Evolutionary conservation across 1,140 invertebrate species (phyloP), one percentile per base, ranked within the genome.

Genomic region (Agrypnia vestita): DNA sequence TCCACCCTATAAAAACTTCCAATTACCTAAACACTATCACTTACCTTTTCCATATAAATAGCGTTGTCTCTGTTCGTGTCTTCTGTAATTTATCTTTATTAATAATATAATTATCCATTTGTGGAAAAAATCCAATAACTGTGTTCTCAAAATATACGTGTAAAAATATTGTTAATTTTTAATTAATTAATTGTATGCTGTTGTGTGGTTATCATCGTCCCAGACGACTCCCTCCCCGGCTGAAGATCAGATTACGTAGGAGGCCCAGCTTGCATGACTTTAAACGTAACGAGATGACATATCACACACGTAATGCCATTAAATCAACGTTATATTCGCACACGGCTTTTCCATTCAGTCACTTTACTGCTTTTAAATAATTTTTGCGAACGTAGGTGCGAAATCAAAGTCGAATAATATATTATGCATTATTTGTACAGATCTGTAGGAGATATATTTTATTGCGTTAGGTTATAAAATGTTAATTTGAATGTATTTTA

Each of bases 241-340:
- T 8, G 55, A 10, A 11, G 17, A 59, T 59, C 17, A 35, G 25
- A 35, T 21, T 59, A 59, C 55, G 55, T 59, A 59, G 55, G 55
- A 59, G 4, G 55, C n/a, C 17, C 7, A 21, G 4, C 55, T 59
- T 17, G 55, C 17, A 59, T 8, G 55, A 59, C 55, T 59, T 15
- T 35, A 21, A 11, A 59, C 55, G 21, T 59, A 59, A 59, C 15
- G 9, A 59, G 55, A 21, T 59, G 55, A 59, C 55, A 59, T 59
- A 59, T 17, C 55, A 17, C 55, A 59, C 55, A 59, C 17, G 55
- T 59, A 59, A 59, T 59, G n/a, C 53, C 53, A 59, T 59, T 59
- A 59, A 59, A 59, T 59, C 55, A 59, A 21, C 21, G 55, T n/a
- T 59, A 59, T 59, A 19, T 17, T 59, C 55, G 21, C 17, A 3